Base-by-base conservation (phyloP, 2,797 vertebrate species). In the Vireo griseus region DNA sequence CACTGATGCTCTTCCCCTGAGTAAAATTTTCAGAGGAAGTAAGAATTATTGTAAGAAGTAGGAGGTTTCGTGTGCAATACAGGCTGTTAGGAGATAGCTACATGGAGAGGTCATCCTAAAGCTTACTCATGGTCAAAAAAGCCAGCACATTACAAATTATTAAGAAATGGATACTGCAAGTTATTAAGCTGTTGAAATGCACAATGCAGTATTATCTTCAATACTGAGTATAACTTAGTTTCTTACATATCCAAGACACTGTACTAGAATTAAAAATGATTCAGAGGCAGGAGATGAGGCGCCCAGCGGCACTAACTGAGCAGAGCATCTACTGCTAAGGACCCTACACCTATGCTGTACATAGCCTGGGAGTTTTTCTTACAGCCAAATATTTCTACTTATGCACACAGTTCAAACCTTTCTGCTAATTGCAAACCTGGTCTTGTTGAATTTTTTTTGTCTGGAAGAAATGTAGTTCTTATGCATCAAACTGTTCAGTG, bases 341-440 rank as follows among this genome's bases (percentile, higher is more conserved):
- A 33, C 42, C 8, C 4, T 50, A 4, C 8, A 33, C 2, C 13
- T 37, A 19, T 7, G 5, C 1, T 3, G 1, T 35, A 21, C 13
- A 6, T 19, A 42, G 10, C 16, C 13, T 24, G 9, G 6, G 7
- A 62, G 3, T 15, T 71, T 54, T 16, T 45, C 20, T 74, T 75
- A 18, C 9, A 39, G 33, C 0, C 9, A 31, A 24, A 47, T 9
- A 16, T 54, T 82, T 78, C 44, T 50, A 4, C 14, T 57, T 57
- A 1, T 4, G 3, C 3, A 37, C 10, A 21, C 2, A 22, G 4
- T 66, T 66, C 7, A 69, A 57, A 74, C 28, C 2, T 47, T 26
- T 51, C 37, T 65, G 8, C 7, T 77, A 52, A 37, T 5, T 55
- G 40, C 16, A n/a, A 39, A 55, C 16, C 4, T 29, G 5, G 3